Percentiles rank a stretch among this genome's conserved stretches.
Evolutionary conservation across 2,113 vertebrate species (phyloP).

Genomic region (Myrmophylax atrothorax): DNA sequence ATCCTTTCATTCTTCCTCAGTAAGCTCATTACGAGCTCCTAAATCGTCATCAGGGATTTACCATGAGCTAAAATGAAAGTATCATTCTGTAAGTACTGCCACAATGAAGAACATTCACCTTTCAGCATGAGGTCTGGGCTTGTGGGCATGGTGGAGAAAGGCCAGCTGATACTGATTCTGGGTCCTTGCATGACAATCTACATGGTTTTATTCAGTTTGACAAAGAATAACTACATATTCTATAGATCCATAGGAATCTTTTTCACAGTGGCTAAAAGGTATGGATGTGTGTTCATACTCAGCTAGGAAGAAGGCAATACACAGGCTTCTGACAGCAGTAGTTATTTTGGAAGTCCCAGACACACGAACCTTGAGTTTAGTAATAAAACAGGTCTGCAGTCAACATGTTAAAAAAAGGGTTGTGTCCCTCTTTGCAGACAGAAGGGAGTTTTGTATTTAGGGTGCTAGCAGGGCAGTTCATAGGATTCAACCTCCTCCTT

Average conservation of each 20-base stretch:
- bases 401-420: neutral
- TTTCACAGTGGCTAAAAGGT: neutral
- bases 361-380: neutral
- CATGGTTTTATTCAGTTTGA: neutral
- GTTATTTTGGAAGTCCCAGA: neutral
- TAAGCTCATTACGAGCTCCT: constrained; percentile 23
- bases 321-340: neutral
- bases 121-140: neutral
- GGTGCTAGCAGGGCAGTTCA: neutral
- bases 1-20: constrained; percentile 31
- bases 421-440: neutral
- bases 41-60: constrained; percentile 1
- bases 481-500: neutral
- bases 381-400: neutral
- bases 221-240: neutral
- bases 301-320: neutral
- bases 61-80: neutral
- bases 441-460: neutral
- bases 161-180: neutral
- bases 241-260: neutral
- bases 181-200: neutral
- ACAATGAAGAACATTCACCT: neutral
- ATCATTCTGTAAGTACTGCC: constrained; percentile 4
- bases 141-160: neutral
- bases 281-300: neutral